Evolutionary conservation across 2,113 vertebrate genomes (phyloP), one percentile per base, ranked within the genome.

Genomic region (Megatriorchis doriae): DNA sequence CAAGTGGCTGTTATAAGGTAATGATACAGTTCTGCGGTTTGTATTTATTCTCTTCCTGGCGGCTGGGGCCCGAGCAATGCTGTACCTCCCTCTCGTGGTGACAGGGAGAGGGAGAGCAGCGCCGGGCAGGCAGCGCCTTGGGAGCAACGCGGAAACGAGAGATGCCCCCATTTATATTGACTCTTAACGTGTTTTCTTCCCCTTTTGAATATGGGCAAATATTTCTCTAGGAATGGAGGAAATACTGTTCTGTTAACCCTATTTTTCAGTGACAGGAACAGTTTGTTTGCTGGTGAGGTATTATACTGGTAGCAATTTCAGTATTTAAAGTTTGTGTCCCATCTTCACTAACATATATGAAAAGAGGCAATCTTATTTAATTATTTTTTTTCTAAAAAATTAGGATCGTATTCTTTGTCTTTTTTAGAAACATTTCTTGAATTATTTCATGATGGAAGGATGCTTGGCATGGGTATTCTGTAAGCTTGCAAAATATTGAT

Each of bases 31-130:
- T 8, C 43, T 34, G 59, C 1, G 6, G 12, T 34, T 29, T 16
- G 3, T 2, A 16, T 34, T 26, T 15, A 8, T 42, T 15, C 13
- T 1, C 7, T 18, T 29, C 7, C 36, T 8, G 47, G 40, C 9
- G 38, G 21, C 4, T 3, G 11, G n/a, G 52, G 27, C 45, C 81
- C 45, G 32, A 70, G 74, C 45, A 10, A 27, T 81, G 42, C 71
- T 88, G 82, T n/a, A 43, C 14, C 94, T 38, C 96, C 90, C 68
- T 27, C 97, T 92, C 40, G 94, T 25, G 96, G 96, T 15, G 34
- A 16, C 4, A 47, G 43, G 31, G 32, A 63, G 68, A 13, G 47
- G 48, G 21, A 15, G 32, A 17, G 50, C 3, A 40, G 26, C 3
- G 19, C 43, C 66, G 19, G 53, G 27, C 65, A 7, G 38, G 27